A percentile compares a stretch with the other conserved stretches of the same genome.
Evolutionary conservation across 2,888 invertebrate species (phyloP).

Genomic region (Acrobasis suavella): DNA sequence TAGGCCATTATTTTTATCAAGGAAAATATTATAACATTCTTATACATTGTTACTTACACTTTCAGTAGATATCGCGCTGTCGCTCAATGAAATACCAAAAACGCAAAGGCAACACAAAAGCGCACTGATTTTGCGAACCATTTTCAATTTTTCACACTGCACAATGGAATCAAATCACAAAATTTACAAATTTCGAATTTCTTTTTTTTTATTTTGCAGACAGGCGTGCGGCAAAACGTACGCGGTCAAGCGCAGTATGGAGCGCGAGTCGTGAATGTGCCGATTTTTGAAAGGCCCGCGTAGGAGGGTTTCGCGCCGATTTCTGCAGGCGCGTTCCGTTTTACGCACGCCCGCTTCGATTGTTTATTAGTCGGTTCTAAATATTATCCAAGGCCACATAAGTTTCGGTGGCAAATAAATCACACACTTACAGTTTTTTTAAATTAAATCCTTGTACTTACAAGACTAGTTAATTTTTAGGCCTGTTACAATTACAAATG

Average conservation of each 20-base stretch:
- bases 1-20: too few relatives aligned
- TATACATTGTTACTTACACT: constrained; percentile 54
- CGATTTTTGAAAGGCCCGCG: constrained; percentile 81
- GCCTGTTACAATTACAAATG: too few relatives aligned
- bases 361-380: background rate
- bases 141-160: constrained; percentile 42
- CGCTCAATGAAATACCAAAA: constrained; percentile 69
- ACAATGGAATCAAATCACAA: constrained; percentile 27
- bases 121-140: constrained; percentile 74
- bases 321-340: constrained; percentile 63
- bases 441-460: too few relatives aligned
- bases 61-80: constrained; percentile 74
- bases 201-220: constrained; percentile 37
- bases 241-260: constrained; percentile 64
- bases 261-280: constrained; percentile 61
- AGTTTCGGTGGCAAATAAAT: too few relatives aligned
- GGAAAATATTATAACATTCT: background rate
- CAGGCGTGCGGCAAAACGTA: constrained; percentile 68
- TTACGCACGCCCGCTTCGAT: constrained; percentile 37
- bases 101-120: constrained; percentile 71
- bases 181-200: constrained; percentile 34
- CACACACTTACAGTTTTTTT: too few relatives aligned
- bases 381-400: background rate
- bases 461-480: too few relatives aligned
- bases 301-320: constrained; percentile 79